Percentiles rank a stretch among this genome's conserved stretches.
These are phyloP conservation scores for Melanotaenia parkinsoni DNA, from an alignment of 2,797 vertebrate species.

Conservation along the genomic window DNA sequence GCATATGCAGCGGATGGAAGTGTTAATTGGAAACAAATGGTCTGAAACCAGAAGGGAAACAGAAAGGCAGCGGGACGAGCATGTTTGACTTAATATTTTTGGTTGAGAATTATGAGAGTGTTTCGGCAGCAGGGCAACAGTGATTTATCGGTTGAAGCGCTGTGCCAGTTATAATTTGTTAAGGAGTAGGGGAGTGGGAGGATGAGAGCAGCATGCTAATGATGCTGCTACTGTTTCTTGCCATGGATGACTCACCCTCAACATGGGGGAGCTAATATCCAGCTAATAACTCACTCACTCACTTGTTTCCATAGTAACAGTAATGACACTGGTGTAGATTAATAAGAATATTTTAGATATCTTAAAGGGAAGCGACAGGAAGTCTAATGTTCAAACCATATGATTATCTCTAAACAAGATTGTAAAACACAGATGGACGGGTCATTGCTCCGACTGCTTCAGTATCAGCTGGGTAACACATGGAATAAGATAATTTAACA, in stretches of 20 bases:
- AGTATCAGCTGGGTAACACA: slow-evolving; percentile 12
- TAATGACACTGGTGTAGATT: slow-evolving; percentile 40
- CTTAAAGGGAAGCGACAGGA: slow-evolving; percentile 7
- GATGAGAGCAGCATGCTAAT: slow-evolving; percentile 84
- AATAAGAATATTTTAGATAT: slow-evolving; percentile 18
- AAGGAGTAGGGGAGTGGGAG: slow-evolving; percentile 75
- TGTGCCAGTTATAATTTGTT: slow-evolving; percentile 80
- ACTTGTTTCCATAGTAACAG: slow-evolving; percentile 1
- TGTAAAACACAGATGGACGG: background rate
- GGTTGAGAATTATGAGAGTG: slow-evolving; percentile 60
- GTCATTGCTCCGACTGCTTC: slow-evolving; percentile 14
- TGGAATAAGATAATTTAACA: slow-evolving; percentile 5
- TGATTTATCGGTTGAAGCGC: slow-evolving; percentile 69
- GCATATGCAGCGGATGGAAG: slow-evolving; percentile 23
- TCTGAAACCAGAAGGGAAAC: slow-evolving; percentile 27
- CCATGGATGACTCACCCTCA: slow-evolving; percentile 80
- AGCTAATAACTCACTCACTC: too few relatives aligned
- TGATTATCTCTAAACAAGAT: background rate
- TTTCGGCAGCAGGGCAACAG: slow-evolving; percentile 61
- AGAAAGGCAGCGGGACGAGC: slow-evolving; percentile 26
- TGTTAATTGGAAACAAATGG: slow-evolving; percentile 27
- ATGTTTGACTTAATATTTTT: slow-evolving; percentile 67
- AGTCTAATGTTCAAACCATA: background rate
- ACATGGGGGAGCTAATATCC: slow-evolving; percentile 76
- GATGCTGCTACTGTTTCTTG: slow-evolving; percentile 80